A percentile compares a stretch with the other conserved stretches of the same genome.
Conservation (phyloP, 2,113 vertebrate genomes). For the Hemiprocne comata region DNA sequence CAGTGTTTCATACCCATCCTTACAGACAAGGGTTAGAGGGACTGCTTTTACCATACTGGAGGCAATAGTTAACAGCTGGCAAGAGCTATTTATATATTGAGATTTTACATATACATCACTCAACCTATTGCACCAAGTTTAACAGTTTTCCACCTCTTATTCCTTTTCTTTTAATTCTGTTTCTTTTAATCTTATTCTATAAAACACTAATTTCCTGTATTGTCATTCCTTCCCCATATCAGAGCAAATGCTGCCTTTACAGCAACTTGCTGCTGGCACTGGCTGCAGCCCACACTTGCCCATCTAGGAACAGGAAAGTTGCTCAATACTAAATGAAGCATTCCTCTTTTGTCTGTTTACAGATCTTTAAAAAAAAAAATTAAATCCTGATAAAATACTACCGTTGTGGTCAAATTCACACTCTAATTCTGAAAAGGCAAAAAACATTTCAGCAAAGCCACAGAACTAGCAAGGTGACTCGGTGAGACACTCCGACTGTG, state of each 20-base stretch:
- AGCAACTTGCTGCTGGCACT: background rate
- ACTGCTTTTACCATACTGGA: background rate
- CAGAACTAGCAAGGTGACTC: background rate
- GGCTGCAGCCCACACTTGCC: background rate
- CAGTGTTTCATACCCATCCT: background rate
- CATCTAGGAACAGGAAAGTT: slow-evolving; percentile 11
- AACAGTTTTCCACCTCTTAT: background rate
- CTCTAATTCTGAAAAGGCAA: background rate
- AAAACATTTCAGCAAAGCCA: background rate
- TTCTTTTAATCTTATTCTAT: background rate
- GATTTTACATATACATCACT: background rate
- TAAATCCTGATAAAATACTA: background rate
- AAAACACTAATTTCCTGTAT: background rate
- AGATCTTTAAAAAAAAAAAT: background rate
- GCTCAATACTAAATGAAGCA: background rate
- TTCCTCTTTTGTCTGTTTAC: background rate
- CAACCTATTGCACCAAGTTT: background rate
- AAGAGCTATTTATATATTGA: background rate
- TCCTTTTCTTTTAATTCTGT: background rate
- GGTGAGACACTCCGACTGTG: background rate
- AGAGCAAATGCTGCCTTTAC: background rate
- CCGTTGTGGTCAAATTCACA: background rate
- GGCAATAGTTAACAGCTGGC: background rate
- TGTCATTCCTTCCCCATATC: background rate
- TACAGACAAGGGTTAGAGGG: background rate